Evolutionary conservation across 2,888 invertebrate species (phyloP).

Genomic region (Lottia gigantea): DNA sequence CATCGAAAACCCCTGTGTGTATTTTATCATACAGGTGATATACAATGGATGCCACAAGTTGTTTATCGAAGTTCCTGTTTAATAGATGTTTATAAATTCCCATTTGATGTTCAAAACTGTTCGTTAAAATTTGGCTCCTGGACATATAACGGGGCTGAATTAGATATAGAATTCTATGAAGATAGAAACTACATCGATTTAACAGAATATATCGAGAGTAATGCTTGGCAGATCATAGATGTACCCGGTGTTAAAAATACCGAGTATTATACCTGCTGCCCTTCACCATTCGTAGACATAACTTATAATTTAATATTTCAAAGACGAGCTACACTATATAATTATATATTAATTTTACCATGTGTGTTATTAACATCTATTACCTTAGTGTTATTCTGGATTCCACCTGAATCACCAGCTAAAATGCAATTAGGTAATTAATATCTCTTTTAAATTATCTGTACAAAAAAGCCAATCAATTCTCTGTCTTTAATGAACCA

Average conservation of each 20-base stretch:
- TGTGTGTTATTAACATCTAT: conserved; percentile 68
- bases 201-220: conserved; percentile 64
- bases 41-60: conserved; percentile 62
- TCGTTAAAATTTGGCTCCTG: conserved; percentile 67
- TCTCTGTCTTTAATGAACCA: too few species aligned
- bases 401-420: conserved; percentile 69
- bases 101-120: conserved; percentile 67
- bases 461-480: too few species aligned
- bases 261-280: conserved; percentile 58
- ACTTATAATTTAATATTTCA: conserved; percentile 60
- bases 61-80: conserved; percentile 66
- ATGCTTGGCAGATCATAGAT: conserved; percentile 65
- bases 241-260: conserved; percentile 55
- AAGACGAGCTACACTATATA: conserved; percentile 63
- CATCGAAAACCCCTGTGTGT: conserved; percentile 65
- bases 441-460: not conserved
- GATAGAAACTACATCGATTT: conserved; percentile 44
- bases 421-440: conserved; percentile 68
- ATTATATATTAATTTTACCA: conserved; percentile 68
- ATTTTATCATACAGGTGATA: conserved; percentile 54
- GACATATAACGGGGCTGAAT: conserved; percentile 63
- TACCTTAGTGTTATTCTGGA: conserved; percentile 69
- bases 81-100: conserved; percentile 67
- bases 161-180: conserved; percentile 55
- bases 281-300: conserved; percentile 60